Evolutionary conservation across 2,888 invertebrate species (phyloP), one percentile per base, ranked within the genome.

Genomic region (Autographa pulchrina): DNA sequence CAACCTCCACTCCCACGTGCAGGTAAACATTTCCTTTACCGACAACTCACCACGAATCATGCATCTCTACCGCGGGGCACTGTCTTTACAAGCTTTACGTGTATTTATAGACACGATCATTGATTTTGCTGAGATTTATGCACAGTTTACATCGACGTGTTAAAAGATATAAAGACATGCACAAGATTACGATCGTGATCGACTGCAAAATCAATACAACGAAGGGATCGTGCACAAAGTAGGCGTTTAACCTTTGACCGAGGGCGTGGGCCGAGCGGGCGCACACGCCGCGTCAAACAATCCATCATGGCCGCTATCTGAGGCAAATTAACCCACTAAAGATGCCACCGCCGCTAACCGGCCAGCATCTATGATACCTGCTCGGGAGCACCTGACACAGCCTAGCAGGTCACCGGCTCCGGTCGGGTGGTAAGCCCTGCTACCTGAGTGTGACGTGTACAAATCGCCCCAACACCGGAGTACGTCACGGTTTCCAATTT

Each of bases 231-330:
- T 93, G 94, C 91, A 87, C 92, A 92, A 94, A 94, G 93, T 94
- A 93, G 93, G 93, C 88, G 93, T 94, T 94, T 95, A 94, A 94
- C 94, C 94, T 93, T 83, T 91, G 92, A 91, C 93, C 90, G 87
- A 89, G 88, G 91, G 91, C 92, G 90, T 90, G 90, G 87, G 84
- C 84, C 83, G 88, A 88, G 88, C 91, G 84, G 87, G 91, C 91
- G 91, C 91, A 90, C 87, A 90, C 88, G 85, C 88, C 90, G 91
- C 92, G 92, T 94, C 93, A 91, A 92, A 85, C 90, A 88, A 93
- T 94, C 94, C 90, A 93, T 94, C 94, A 93, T 88, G 88, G 85
- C 89, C 87, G 90, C 92, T 92, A 93, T 93, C 92, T 92, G 87
- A 86, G 90, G 92, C 91, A 93, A 93, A 94, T 94, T 94, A 93